Evolutionary conservation across 2,888 invertebrate species (phyloP).

Genomic region (Helicoverpa assulta): DNA sequence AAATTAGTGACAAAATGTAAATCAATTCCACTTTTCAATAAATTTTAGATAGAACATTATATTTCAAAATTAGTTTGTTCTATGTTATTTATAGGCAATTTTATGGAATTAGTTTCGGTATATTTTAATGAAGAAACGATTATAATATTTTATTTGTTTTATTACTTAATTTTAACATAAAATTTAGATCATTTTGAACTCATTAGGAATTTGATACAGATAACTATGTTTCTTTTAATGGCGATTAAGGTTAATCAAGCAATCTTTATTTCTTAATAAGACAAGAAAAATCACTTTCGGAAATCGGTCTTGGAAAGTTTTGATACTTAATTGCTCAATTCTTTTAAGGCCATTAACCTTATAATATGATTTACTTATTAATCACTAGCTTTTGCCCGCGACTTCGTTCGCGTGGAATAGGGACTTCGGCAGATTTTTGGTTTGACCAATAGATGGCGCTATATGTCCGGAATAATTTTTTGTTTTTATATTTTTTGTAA

Average conservation of each 20-base stretch:
- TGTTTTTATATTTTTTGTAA: too few species aligned
- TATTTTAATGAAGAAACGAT: conserved; percentile 33
- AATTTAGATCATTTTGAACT: conserved; percentile 23
- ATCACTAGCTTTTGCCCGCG: too few species aligned
- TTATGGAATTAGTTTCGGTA: conserved; percentile 53
- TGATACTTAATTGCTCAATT: background rate
- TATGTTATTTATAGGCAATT: conserved; percentile 52
- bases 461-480: too few species aligned
- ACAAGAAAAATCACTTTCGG: conserved; percentile 1
- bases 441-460: too few species aligned
- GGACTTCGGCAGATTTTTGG: too few species aligned
- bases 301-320: background rate
- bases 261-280: background rate
- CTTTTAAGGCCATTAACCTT: background rate
- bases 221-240: conserved; percentile 5
- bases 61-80: conserved; percentile 50
- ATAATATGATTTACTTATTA: background rate
- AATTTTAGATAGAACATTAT: conserved; percentile 41
- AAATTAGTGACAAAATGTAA: conserved; percentile 55
- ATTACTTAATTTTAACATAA: conserved; percentile 5
- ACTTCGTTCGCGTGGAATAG: too few species aligned
- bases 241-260: background rate
- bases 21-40: conserved; percentile 48
- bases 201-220: conserved; percentile 30
- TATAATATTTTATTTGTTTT: conserved; percentile 36